Conservation (phyloP, 2,888 invertebrate species). For the Lithophane semibrunnea region DNA sequence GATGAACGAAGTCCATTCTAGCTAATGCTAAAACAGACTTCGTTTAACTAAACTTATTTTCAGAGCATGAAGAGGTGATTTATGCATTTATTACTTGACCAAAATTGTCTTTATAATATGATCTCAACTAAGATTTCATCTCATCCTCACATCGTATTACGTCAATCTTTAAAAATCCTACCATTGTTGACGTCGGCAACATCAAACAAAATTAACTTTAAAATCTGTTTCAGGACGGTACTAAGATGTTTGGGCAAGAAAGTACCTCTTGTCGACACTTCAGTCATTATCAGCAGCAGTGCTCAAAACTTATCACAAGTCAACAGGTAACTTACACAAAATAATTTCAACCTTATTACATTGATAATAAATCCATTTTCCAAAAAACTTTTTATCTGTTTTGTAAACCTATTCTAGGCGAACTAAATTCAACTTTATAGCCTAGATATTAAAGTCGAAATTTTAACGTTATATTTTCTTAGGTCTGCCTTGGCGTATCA, state of each 20-base stretch:
- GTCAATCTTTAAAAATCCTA: neutral
- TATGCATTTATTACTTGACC: neutral
- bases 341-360: constrained; percentile 3
- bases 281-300: constrained; percentile 93
- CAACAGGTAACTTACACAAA: constrained; percentile 79
- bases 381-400: neutral
- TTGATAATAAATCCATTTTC: neutral
- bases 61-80: neutral
- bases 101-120: neutral
- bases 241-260: constrained; percentile 95
- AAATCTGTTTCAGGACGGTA: constrained; percentile 91
- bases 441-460: neutral
- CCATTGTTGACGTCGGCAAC: neutral
- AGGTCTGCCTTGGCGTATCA: constrained; percentile 96
- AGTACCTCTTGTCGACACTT: constrained; percentile 94
- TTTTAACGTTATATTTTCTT: constrained; percentile 49
- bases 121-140: no score
- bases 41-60: neutral
- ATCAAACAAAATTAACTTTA: neutral
- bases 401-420: neutral
- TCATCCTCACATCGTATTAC: neutral
- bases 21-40: neutral
- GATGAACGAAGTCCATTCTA: neutral
- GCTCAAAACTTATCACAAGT: constrained; percentile 93
- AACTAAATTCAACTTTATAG: neutral